Percentiles rank a stretch among this genome's conserved stretches.
phyloP scores from a whole-genome alignment of 2,888 invertebrate species.

The Trichacis sp. region DNA sequence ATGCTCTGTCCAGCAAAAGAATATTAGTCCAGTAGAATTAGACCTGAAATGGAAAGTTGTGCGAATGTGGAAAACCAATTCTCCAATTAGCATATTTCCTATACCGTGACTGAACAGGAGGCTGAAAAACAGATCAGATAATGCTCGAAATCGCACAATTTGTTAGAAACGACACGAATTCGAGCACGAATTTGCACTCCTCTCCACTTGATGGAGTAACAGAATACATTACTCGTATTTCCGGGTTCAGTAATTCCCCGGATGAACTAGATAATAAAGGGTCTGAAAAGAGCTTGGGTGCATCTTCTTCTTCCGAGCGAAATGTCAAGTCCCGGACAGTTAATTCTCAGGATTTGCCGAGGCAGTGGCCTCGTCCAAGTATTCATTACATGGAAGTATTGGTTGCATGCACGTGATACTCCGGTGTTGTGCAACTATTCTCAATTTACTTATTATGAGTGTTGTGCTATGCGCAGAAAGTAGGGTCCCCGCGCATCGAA shows the following conservation, averaged over 20 bases:
- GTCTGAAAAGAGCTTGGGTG: constrained; percentile 28
- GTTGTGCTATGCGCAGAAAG: too few species aligned
- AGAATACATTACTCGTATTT: neutral
- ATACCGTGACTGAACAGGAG: too few species aligned
- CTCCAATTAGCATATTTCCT: too few species aligned
- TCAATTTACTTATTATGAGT: too few species aligned
- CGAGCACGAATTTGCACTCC: neutral
- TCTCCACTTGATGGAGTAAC: neutral
- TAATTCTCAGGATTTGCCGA: constrained; percentile 59
- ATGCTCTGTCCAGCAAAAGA: too few species aligned
- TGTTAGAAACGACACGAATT: neutral
- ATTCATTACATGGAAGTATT: constrained; percentile 59
- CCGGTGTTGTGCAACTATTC: constrained; percentile 49
- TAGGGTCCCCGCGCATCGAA: neutral
- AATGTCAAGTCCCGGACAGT: constrained; percentile 64
- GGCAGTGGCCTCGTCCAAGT: constrained; percentile 53
- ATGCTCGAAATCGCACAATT: neutral
- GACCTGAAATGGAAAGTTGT: too few species aligned
- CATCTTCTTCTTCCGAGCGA: constrained; percentile 58
- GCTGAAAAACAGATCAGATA: too few species aligned
- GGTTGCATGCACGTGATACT: constrained; percentile 51
- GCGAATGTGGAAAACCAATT: too few species aligned
- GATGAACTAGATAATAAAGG: neutral
- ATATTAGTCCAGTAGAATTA: too few species aligned
- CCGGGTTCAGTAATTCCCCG: neutral